phyloP scores from a whole-genome alignment of 2,113 vertebrate genomes.

The Lycaon pictus region DNA sequence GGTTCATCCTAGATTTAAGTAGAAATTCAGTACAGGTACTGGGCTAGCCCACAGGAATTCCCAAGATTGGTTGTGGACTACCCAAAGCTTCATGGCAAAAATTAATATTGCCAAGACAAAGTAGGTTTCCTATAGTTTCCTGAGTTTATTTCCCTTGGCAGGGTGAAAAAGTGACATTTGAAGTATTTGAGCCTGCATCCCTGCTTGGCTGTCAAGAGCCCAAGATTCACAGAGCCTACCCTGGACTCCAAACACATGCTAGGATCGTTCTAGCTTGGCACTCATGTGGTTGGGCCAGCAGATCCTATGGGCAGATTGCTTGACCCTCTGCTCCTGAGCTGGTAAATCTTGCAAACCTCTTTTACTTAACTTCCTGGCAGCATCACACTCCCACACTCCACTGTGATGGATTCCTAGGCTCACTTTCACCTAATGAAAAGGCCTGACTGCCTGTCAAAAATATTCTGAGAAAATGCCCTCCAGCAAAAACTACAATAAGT shows the following conservation, averaged over 20 bases:
- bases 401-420: not conserved
- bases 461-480: not conserved
- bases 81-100: not conserved
- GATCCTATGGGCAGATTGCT: fast-evolving
- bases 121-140: not conserved
- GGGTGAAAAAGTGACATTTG: not conserved
- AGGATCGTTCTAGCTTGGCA: no score
- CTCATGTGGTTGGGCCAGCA: fast-evolving
- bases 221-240: not conserved
- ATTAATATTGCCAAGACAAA: not conserved
- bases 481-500: not conserved
- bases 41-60: not conserved
- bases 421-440: not conserved
- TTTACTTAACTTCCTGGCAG: not conserved
- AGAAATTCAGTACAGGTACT: not conserved
- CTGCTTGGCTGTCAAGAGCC: not conserved
- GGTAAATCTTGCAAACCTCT: not conserved
- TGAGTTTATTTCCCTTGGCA: not conserved
- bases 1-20: not conserved
- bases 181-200: no score
- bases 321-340: not conserved
- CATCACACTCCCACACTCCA: no score
- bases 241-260: not conserved
- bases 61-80: not conserved
- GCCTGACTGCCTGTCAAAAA: not conserved